These are phyloP conservation scores for Acrobasis repandana DNA, from an alignment of 2,888 invertebrate species.

Conservation along the genomic window DNA sequence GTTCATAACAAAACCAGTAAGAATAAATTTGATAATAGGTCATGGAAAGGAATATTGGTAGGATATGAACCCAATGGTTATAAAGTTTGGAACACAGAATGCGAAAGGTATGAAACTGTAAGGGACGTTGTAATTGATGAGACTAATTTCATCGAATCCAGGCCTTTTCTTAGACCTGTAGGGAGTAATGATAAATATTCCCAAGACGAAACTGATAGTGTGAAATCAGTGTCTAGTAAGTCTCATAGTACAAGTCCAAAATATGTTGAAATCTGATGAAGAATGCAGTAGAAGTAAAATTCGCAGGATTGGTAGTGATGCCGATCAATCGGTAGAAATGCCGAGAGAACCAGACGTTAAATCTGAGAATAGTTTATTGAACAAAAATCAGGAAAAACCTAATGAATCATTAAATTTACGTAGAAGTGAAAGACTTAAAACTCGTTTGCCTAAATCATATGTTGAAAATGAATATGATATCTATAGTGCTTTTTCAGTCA, in stretches of 20 bases:
- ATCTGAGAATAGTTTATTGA: too few relatives aligned
- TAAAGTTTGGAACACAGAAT: conserved; percentile 20
- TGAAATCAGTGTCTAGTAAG: neutral
- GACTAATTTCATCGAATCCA: neutral
- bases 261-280: too few relatives aligned
- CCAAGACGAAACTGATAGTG: neutral
- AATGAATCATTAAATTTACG: too few relatives aligned
- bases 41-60: conserved; percentile 9
- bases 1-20: conserved; percentile 14
- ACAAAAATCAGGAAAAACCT: too few relatives aligned
- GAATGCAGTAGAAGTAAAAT: too few relatives aligned
- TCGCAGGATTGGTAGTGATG: too few relatives aligned
- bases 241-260: too few relatives aligned
- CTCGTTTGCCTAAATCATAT: too few relatives aligned
- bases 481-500: neutral
- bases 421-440: too few relatives aligned
- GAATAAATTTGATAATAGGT: conserved; percentile 8
- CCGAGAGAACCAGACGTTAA: too few relatives aligned
- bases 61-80: conserved; percentile 17
- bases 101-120: conserved; percentile 15
- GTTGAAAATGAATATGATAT: neutral
- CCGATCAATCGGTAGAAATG: too few relatives aligned
- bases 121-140: neutral
- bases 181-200: neutral
- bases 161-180: neutral